Conservation (phyloP, 2,113 vertebrate species). For the Petaurus breviceps region DNA sequence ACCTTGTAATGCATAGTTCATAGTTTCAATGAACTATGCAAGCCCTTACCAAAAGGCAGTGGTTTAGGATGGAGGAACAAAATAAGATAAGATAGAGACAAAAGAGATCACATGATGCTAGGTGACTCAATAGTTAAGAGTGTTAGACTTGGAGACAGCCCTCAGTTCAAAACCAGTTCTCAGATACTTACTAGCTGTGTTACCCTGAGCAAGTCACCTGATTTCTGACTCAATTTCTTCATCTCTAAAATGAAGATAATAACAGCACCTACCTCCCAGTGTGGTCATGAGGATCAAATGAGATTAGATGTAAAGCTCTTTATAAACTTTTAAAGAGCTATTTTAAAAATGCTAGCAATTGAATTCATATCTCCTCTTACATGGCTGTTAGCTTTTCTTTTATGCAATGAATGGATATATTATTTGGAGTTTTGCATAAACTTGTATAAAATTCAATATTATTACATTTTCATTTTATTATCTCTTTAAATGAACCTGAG, state of each 20-base stretch:
- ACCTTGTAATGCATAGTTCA: not conserved
- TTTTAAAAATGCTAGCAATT: not conserved
- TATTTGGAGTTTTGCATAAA: not conserved
- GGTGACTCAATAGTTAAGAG: not conserved
- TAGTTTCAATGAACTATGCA: not conserved
- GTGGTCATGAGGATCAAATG: not conserved
- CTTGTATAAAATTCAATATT: not conserved
- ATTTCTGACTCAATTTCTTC: not conserved
- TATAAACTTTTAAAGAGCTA: not conserved
- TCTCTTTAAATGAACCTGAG: not conserved
- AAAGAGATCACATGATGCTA: not conserved
- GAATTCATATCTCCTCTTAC: not conserved
- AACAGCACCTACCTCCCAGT: not conserved
- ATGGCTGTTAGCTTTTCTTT: not conserved
- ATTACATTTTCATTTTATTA: not conserved
- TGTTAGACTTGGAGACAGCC: not conserved
- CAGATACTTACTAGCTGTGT: not conserved
- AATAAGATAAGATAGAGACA: not conserved
- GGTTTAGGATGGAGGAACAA: not conserved
- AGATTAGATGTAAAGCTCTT: not conserved
- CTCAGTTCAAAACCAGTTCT: not conserved
- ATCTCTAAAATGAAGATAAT: not conserved
- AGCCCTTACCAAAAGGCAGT: not conserved
- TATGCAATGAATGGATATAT: not conserved
- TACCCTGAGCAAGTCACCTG: not conserved